Conservation (phyloP, 2,888 invertebrate species). For the Polia nebulosa region DNA sequence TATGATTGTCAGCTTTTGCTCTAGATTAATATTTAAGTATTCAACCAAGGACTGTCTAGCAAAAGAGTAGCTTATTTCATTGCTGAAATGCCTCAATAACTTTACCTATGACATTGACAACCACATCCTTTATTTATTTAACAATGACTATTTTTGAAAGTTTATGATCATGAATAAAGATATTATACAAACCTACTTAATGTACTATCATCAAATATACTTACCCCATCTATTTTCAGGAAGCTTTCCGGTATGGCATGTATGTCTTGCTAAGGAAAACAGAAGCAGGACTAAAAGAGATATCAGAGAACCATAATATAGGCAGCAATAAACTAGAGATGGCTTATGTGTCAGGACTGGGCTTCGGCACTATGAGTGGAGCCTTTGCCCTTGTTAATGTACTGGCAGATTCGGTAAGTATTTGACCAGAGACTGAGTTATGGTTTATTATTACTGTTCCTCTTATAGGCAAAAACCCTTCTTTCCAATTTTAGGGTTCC, state of each 20-base stretch:
- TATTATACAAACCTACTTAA: not conserved
- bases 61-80: not conserved
- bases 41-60: not conserved
- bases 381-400: conserved; percentile 98
- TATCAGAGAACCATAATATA: conserved; percentile 95
- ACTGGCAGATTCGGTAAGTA: conserved; percentile 95
- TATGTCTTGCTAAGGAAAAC: conserved; percentile 96
- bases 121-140: not conserved
- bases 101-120: not conserved
- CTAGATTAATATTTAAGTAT: no score
- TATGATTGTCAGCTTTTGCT: not conserved
- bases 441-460: not conserved
- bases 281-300: conserved; percentile 97
- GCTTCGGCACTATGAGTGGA: conserved; percentile 99
- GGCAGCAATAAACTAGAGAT: conserved; percentile 97
- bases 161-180: not conserved
- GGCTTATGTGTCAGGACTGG: conserved; percentile 99
- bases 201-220: no score
- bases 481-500: no score
- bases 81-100: not conserved
- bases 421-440: not conserved
- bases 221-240: conserved; percentile 90
- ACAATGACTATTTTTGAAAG: not conserved
- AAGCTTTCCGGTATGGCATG: conserved; percentile 95
- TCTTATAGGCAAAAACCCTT: not conserved